Evolutionary conservation across 2,888 invertebrate species (phyloP), one percentile per base, ranked within the genome.

Genomic region (Athrips mouffetella): DNA sequence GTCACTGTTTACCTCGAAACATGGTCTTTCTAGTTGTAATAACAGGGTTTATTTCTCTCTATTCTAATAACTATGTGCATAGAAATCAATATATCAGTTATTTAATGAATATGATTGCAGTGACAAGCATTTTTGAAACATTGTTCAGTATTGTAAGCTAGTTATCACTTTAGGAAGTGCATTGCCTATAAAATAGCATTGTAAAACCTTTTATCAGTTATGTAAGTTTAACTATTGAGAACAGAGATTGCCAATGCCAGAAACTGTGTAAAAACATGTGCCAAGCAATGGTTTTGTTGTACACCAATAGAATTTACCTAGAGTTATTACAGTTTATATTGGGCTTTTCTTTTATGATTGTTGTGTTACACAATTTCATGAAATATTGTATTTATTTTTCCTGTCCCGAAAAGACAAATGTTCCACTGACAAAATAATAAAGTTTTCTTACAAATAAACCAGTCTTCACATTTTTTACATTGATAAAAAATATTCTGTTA

Each of bases 201-300:
- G 73, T 76, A 82, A 80, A 77, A 70, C 65, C 64, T 63, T 45
- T 33, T 85, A 86, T 86, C 86, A 75, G 76, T 80, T 82, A 78
- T 76, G 67, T 80, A 82, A 81, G 73, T 67, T 65, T 70, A 68
- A 69, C 63, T 69, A 65, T 64, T 62, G 63, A 69, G 57, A 70
- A 65, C 59, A 73, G 63, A 60, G 58, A 60, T 73, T 73, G 70
- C 68, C 62, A 64, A 60, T 49, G 57, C 55, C 56, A 60, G 52
- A 56, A 63, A 51, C 49, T 25, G 30, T 15, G 45, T 20, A 37
- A 42, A 50, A 51, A 48, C 21, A 29, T 49, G 45, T 57, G 61
- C 58, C 59, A 59, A 62, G 58, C 51, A 45, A 55, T 51, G 33
- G 45, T 25, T 37, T 20, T 18, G 1, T 20, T 31, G 11, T 31